Evolutionary conservation across 1,140 invertebrate species (phyloP), one percentile per base, ranked within the genome.

Genomic region (Drosophila sp.): DNA sequence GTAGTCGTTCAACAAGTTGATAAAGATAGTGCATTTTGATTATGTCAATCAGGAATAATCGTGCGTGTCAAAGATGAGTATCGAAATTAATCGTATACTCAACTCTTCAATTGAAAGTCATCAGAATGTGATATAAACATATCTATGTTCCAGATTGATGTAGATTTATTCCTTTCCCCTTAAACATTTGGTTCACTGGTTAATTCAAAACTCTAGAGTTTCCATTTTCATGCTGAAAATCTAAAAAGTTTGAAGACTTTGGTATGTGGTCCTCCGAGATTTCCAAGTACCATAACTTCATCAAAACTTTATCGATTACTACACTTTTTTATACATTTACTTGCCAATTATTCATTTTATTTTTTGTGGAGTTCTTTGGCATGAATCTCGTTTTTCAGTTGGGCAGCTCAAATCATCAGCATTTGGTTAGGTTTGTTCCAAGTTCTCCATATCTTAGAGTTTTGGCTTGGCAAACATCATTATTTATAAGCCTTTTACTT

Each of bases 401-500:
- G 4, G n/a, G n/a, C 36, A 38, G 1, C 9, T 38, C 36, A 38
- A 38, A 13, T 38, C n/a, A 38, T 13, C n/a, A 38, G 36, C 11
- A 38, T 13, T 38, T 36, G 34, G 13, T 5, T 13, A 6, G 36
- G 36, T 13, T 38, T 36, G 7, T 38, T 13, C 11, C 11, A 5
- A 38, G 36, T 13, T 13, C 13, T 13, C n/a, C 36, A 13, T 38
- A 13, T 13, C 11, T 38, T 13, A 13, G 11, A n/a, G 13, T 38
- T 11, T 38, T 38, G 36, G 2, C 36, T 11, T 36, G 58, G n/a
- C 51, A 58, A 59, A 58, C 54, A 57, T 48, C 41, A 66, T 66
- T 58, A 66, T 59, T 66, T 45, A 50, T 32, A 67, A 59, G 45
- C 64, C 64, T 67, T 59, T 67, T 29, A 45, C 40, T 45, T 45